Conservation (phyloP, 2,797 vertebrate genomes). For the Myiotriccus ornatus region DNA sequence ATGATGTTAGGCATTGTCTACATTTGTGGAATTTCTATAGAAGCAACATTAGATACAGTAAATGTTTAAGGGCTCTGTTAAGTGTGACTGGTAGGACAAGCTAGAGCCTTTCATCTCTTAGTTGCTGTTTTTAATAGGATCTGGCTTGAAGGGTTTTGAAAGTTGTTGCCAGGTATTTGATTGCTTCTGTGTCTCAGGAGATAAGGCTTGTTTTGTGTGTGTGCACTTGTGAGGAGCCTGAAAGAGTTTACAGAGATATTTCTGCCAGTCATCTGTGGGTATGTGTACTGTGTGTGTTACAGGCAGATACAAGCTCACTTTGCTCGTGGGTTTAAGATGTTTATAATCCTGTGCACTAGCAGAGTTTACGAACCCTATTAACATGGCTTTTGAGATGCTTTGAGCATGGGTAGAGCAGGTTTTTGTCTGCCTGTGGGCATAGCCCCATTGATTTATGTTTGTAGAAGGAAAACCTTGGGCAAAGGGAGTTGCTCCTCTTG, state of each 20-base stretch:
- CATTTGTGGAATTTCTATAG: constrained; percentile 21
- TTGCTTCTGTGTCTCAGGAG: not conserved
- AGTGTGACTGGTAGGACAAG: not conserved
- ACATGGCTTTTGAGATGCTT: not conserved
- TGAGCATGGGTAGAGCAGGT: not conserved
- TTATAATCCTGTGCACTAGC: not conserved
- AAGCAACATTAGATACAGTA: not conserved
- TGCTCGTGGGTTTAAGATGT: not conserved
- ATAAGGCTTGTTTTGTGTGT: not conserved
- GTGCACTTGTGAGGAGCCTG: not conserved
- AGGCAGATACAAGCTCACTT: not conserved
- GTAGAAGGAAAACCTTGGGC: not conserved
- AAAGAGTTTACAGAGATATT: not conserved
- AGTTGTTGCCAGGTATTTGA: constrained; percentile 36
- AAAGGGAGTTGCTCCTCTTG: not conserved
- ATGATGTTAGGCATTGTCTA: constrained; percentile 41
- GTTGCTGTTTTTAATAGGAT: constrained; percentile 36
- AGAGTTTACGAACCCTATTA: not conserved
- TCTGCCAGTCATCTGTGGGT: not conserved
- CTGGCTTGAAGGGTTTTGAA: constrained; percentile 34
- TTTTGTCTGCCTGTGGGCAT: not conserved
- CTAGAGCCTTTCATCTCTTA: constrained; percentile 33
- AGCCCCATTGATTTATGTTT: not conserved
- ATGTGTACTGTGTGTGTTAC: not conserved
- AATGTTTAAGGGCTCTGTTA: constrained; percentile 30